Percentiles rank a stretch among this genome's conserved stretches.
phyloP scores from a whole-genome alignment of 2,888 invertebrate genomes.

The Epinotia brunnichana region DNA sequence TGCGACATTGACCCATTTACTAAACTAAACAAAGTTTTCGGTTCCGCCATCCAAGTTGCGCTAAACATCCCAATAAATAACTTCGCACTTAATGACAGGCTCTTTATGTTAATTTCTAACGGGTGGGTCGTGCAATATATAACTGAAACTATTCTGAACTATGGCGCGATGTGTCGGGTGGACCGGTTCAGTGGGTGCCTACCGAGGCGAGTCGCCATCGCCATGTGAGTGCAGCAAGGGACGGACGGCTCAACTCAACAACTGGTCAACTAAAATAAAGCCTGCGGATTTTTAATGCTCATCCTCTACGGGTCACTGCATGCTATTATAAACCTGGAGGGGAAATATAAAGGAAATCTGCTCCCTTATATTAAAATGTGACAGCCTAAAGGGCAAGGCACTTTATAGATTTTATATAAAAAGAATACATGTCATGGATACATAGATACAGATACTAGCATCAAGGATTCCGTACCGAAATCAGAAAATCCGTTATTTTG shows the following conservation, averaged over 20 bases:
- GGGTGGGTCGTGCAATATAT: constrained; percentile 47
- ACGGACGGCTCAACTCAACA: constrained; percentile 57
- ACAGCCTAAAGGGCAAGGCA: constrained; percentile 7
- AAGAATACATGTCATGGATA: too few species aligned
- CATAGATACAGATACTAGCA: too few species aligned
- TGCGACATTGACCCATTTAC: constrained; percentile 25
- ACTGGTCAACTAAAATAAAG: constrained; percentile 55
- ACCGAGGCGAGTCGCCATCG: constrained; percentile 60
- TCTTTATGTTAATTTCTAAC: constrained; percentile 39
- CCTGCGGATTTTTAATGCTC: constrained; percentile 45
- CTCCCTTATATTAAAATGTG: neutral
- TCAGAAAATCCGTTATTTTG: too few species aligned
- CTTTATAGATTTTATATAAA: neutral
- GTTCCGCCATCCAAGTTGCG: constrained; percentile 13
- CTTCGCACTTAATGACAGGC: constrained; percentile 41
- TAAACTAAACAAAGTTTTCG: constrained; percentile 17
- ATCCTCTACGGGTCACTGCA: constrained; percentile 57
- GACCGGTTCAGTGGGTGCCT: constrained; percentile 74
- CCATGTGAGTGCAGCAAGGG: constrained; percentile 63
- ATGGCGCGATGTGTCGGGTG: constrained; percentile 60
- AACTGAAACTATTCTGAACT: constrained; percentile 60
- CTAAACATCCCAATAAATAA: constrained; percentile 40
- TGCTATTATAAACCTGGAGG: constrained; percentile 43
- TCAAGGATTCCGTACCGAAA: too few species aligned
- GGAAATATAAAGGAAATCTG: constrained; percentile 22